These are phyloP conservation scores for Notocelia uddmanniana DNA, from an alignment of 2,888 invertebrate species.

Conservation along the genomic window DNA sequence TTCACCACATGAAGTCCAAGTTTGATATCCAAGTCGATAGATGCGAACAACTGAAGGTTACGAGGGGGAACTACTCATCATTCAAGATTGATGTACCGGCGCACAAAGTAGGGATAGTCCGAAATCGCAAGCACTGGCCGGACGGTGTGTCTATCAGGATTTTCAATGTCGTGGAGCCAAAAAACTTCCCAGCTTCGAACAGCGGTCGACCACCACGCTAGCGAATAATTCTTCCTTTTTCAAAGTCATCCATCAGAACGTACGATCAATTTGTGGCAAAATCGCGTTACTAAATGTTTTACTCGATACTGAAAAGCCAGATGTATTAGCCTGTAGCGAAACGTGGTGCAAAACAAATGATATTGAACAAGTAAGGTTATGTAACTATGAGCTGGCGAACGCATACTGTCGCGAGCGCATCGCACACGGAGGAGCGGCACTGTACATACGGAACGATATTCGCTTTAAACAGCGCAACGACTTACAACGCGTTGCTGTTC, in stretches of 20 bases:
- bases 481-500: too few species aligned
- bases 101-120: background rate
- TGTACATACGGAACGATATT: too few species aligned
- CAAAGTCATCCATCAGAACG: background rate
- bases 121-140: background rate
- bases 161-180: background rate
- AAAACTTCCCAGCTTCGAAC: background rate
- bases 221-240: background rate
- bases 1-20: background rate
- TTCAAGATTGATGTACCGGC: constrained; percentile 10
- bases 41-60: too few species aligned
- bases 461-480: too few species aligned
- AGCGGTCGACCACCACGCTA: background rate
- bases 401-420: background rate
- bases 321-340: too few species aligned
- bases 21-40: background rate
- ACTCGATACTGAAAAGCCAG: background rate
- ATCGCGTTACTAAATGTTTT: background rate
- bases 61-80: background rate
- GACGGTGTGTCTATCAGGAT: background rate
- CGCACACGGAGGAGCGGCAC: too few species aligned
- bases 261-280: background rate
- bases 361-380: background rate
- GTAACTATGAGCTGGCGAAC: background rate
- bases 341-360: background rate